Evolutionary conservation across 2,888 invertebrate genomes (phyloP).

Genomic region (Eupithecia dodoneata): DNA sequence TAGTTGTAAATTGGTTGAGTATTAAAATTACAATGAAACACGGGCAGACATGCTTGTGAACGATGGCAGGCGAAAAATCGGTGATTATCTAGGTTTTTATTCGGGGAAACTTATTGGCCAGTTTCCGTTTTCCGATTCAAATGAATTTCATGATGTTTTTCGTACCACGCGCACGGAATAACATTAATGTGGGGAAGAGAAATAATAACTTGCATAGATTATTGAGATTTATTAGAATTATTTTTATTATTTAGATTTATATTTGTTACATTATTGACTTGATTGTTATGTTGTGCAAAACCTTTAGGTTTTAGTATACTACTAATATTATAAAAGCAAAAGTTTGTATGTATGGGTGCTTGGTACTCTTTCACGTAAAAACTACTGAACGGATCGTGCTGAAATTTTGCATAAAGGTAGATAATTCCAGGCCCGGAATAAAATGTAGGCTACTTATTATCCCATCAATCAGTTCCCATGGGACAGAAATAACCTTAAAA

Average conservation of each 20-base stretch:
- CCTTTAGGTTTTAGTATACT: too few species aligned
- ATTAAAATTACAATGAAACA: slow-evolving; percentile 62
- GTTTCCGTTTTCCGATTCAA: slow-evolving; percentile 14
- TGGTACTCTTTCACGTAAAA: too few species aligned
- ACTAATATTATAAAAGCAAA: too few species aligned
- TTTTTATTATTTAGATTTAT: neutral
- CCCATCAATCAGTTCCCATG: too few species aligned
- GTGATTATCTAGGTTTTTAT: slow-evolving; percentile 55
- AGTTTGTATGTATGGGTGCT: too few species aligned
- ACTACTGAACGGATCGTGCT: too few species aligned
- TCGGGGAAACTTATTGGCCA: slow-evolving; percentile 11
- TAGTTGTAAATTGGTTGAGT: slow-evolving; percentile 38
- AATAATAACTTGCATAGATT: neutral
- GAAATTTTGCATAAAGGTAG: too few species aligned
- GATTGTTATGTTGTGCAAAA: neutral
- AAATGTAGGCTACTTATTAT: too few species aligned
- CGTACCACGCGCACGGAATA: neutral
- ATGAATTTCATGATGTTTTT: slow-evolving; percentile 2
- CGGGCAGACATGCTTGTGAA: slow-evolving; percentile 44
- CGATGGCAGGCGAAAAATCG: slow-evolving; percentile 51
- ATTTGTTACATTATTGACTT: neutral
- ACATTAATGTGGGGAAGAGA: neutral
- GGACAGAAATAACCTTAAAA: too few species aligned
- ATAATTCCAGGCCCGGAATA: too few species aligned
- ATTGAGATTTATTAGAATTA: neutral